Evolutionary conservation across 2,888 invertebrate genomes (phyloP).

Genomic region (Uropetala carovei): DNA sequence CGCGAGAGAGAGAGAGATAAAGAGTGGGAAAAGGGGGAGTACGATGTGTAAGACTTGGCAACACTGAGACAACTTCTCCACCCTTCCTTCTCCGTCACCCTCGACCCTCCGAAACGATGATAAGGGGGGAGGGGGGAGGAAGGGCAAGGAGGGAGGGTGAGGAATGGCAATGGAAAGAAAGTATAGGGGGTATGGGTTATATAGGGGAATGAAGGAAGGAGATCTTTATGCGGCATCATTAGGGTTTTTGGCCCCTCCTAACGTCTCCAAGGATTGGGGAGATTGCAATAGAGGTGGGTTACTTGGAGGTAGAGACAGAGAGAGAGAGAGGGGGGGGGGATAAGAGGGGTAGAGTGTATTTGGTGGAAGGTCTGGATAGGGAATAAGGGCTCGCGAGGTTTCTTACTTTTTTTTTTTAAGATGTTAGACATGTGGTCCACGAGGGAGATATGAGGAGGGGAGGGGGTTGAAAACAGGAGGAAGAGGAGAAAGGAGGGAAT

Average conservation of each 20-base stretch:
- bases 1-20: neutral
- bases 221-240: conserved; percentile 59
- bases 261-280: conserved; percentile 33
- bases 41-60: conserved; percentile 30
- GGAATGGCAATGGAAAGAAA: neutral
- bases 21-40: neutral
- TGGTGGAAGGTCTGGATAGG: neutral
- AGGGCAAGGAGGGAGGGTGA: neutral
- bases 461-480: neutral
- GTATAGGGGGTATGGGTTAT: neutral
- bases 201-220: conserved; percentile 13
- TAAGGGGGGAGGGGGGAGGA: too few species aligned
- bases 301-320: neutral
- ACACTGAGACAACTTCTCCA: conserved; percentile 38
- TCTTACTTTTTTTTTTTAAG: neutral
- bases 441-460: neutral
- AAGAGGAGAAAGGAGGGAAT: neutral
- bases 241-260: conserved; percentile 44
- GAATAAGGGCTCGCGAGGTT: neutral
- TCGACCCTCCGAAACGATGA: neutral
- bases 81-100: neutral
- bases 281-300: neutral
- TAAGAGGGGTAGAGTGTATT: neutral
- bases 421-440: conserved; percentile 10
- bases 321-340: neutral